Conservation (phyloP, 2,113 vertebrate species). For the Bujurquina vittata region DNA sequence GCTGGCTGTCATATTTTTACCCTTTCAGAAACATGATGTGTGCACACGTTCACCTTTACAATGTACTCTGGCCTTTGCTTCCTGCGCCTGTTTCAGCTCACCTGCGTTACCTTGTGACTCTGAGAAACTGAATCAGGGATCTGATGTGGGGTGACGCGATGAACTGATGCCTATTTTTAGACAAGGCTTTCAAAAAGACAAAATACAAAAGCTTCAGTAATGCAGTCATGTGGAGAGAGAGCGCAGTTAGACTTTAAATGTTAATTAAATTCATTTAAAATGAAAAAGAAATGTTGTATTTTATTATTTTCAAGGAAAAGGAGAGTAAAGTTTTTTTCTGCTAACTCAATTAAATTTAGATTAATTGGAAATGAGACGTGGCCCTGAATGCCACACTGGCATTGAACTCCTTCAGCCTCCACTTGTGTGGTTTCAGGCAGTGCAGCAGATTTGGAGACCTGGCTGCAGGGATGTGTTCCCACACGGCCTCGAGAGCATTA, state of each 20-base stretch:
- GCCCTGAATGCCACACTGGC: neutral
- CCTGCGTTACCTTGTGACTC: neutral
- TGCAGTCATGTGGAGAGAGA: neutral
- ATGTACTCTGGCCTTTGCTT: slow-evolving; percentile 46
- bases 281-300: neutral
- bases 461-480: neutral
- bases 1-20: slow-evolving; percentile 29
- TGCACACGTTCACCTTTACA: slow-evolving; percentile 37
- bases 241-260: neutral
- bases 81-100: neutral
- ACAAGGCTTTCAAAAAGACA: neutral
- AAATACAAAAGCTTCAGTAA: neutral
- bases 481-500: neutral
- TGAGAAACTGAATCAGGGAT: slow-evolving; percentile 8
- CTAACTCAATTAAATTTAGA: slow-evolving; percentile 1
- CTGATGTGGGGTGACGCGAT: neutral
- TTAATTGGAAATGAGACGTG: neutral
- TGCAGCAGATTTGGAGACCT: neutral
- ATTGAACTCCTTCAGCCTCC: neutral
- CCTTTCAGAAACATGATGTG: slow-evolving; percentile 40
- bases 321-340: neutral
- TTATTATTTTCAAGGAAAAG: neutral
- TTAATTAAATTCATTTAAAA: neutral
- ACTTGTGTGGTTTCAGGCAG: neutral
- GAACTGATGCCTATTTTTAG: neutral